A percentile compares a stretch with the other conserved stretches of the same genome.
These are phyloP conservation scores for Gonioctena quinquepunctata DNA, from an alignment of 1,140 invertebrate genomes.

Conservation along the genomic window DNA sequence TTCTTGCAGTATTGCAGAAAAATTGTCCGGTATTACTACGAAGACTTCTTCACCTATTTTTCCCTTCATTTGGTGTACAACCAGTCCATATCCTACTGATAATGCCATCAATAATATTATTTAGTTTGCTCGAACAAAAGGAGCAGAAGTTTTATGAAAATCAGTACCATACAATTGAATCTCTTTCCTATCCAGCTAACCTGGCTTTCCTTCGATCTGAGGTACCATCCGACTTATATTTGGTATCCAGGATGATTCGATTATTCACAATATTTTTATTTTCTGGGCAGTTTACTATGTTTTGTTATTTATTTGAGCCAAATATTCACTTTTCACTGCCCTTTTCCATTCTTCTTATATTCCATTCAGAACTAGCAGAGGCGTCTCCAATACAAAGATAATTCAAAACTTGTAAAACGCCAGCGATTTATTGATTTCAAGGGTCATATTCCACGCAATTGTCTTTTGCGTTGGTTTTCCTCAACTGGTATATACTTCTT, in stretches of 20 bases:
- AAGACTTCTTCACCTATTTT: neutral
- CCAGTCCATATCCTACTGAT: neutral
- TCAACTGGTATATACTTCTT: no score
- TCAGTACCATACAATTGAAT: neutral
- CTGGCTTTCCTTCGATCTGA: neutral
- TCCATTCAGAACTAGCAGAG: no score
- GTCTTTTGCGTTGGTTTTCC: no score
- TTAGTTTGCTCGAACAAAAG: neutral
- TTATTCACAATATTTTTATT: neutral
- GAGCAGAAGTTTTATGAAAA: neutral
- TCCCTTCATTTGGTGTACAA: neutral
- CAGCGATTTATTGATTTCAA: no score
- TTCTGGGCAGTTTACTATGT: no score
- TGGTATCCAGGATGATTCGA: neutral
- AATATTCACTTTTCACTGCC: no score
- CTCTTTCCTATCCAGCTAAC: neutral
- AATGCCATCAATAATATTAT: neutral
- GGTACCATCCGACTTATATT: neutral
- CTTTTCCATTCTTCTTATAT: no score
- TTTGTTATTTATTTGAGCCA: no score
- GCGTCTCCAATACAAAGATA: no score
- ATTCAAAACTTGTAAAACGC: no score
- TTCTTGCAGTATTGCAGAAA: neutral
- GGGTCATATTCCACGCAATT: no score
- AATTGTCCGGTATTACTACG: neutral